Conservation (phyloP, 2,888 invertebrate genomes). For the Noctua pronuba region DNA sequence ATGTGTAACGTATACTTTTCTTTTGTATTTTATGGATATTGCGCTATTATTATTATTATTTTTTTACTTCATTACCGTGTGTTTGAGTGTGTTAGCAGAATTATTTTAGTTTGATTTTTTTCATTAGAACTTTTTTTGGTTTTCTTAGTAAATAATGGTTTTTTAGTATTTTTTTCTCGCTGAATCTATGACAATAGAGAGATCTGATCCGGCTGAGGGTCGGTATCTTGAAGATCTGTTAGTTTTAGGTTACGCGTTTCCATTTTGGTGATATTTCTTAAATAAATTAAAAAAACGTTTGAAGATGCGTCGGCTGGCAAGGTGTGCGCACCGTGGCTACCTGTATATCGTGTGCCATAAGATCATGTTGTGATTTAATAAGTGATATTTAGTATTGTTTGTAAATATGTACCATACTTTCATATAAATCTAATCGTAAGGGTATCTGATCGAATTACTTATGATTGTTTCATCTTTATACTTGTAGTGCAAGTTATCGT, state of each 20-base stretch:
- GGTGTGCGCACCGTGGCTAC: constrained; percentile 75
- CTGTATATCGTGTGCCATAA: constrained; percentile 89
- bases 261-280: constrained; percentile 86
- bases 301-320: constrained; percentile 83
- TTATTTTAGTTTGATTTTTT: constrained; percentile 89
- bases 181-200: constrained; percentile 91
- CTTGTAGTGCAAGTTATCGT: constrained; percentile 72
- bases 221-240: constrained; percentile 85
- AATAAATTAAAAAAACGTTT: constrained; percentile 78
- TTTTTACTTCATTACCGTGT: constrained; percentile 88
- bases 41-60: constrained; percentile 86
- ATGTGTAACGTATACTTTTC: constrained; percentile 84
- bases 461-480: constrained; percentile 74
- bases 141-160: constrained; percentile 89
- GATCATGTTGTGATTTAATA: constrained; percentile 90
- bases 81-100: constrained; percentile 90
- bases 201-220: constrained; percentile 88
- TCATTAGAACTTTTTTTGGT: constrained; percentile 85
- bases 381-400: constrained; percentile 90
- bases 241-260: constrained; percentile 80
- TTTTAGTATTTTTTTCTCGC: constrained; percentile 88
- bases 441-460: constrained; percentile 78
- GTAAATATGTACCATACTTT: constrained; percentile 90
- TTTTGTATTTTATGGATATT: constrained; percentile 83
- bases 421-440: constrained; percentile 85